These are phyloP conservation scores for Metopolophium dirhodum DNA, from an alignment of 1,140 invertebrate genomes.

Conservation along the genomic window DNA sequence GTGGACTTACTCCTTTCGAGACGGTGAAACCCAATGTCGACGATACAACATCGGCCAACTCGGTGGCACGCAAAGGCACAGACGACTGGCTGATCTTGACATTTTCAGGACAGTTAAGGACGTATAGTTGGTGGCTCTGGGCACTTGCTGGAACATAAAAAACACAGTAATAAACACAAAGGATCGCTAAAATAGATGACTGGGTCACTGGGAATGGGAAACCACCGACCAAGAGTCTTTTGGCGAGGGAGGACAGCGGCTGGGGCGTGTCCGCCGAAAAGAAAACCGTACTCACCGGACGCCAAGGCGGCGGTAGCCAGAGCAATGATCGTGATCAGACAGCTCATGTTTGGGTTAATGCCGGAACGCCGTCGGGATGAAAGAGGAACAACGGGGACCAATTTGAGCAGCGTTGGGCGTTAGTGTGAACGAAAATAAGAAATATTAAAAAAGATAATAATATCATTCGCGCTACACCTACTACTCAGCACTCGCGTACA, in stretches of 20 bases:
- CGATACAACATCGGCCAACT: not conserved
- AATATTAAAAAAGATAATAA: not conserved
- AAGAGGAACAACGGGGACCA: not conserved
- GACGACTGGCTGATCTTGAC: not conserved
- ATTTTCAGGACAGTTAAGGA: not conserved
- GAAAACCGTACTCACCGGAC: not conserved
- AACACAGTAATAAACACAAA: not conserved
- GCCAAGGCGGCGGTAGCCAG: not conserved
- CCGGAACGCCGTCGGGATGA: not conserved
- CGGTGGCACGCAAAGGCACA: not conserved
- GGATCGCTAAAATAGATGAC: not conserved
- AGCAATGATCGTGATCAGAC: not conserved
- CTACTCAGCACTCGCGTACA: not conserved
- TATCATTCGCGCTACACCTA: not conserved
- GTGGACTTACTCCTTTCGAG: not conserved
- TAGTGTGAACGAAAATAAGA: not conserved
- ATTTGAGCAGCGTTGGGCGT: not conserved
- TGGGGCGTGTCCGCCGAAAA: constrained; percentile 29
- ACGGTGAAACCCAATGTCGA: constrained; percentile 20
- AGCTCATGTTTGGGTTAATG: not conserved
- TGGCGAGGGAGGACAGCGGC: not conserved
- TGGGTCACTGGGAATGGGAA: not conserved
- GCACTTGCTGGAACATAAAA: not conserved
- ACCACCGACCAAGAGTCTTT: not conserved
- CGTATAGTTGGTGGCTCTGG: not conserved